These are phyloP conservation scores for Tetheella fluctuosa DNA, from an alignment of 2,888 invertebrate genomes.

Conservation along the genomic window DNA sequence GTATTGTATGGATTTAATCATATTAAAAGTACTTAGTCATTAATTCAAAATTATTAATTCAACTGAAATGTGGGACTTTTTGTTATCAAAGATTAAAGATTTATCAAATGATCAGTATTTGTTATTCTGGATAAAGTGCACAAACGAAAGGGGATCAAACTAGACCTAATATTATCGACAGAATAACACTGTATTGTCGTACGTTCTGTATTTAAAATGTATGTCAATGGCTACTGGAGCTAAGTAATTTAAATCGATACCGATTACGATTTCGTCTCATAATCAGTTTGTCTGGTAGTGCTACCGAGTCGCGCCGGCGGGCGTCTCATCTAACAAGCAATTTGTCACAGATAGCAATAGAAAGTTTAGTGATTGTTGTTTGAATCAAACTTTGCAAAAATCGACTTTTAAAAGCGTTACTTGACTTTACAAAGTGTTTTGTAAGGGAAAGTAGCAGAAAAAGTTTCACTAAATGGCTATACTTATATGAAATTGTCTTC, in stretches of 20 bases:
- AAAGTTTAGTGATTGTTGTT: slow-evolving; percentile 32
- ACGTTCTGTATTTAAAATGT: neutral
- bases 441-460: neutral
- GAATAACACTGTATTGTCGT: too few relatives aligned
- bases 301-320: neutral
- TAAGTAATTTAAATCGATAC: neutral
- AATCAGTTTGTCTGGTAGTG: neutral
- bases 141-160: too few relatives aligned
- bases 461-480: neutral
- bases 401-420: neutral
- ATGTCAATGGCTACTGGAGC: neutral
- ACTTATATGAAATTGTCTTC: too few relatives aligned
- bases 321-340: neutral
- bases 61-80: neutral
- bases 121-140: too few relatives aligned
- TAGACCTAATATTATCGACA: too few relatives aligned
- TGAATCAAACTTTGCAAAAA: slow-evolving; percentile 27
- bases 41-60: neutral
- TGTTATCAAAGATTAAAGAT: neutral
- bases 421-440: neutral
- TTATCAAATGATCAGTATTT: neutral
- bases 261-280: slow-evolving; percentile 9
- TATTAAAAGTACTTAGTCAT: neutral
- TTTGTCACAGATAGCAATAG: slow-evolving; percentile 28
- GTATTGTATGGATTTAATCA: neutral